A percentile compares a stretch with the other conserved stretches of the same genome.
These are phyloP conservation scores for Remorina albescens DNA, from an alignment of 2,797 vertebrate species.

Conservation along the genomic window DNA sequence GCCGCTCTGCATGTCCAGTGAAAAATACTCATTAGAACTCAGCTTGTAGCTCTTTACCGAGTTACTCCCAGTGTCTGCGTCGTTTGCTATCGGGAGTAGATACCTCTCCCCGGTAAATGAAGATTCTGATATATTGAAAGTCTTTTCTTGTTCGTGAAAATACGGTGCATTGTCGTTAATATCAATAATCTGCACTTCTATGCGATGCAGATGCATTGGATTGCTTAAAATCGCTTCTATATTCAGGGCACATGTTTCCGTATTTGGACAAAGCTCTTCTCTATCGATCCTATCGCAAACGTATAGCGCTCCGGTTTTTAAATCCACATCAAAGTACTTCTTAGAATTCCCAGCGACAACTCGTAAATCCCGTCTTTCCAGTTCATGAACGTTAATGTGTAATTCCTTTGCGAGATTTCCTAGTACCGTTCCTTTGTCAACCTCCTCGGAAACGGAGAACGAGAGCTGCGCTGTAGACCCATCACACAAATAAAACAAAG, in stretches of 20 bases:
- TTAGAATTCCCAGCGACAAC: conserved; percentile 73
- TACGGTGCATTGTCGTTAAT: conserved; percentile 79
- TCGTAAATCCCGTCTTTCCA: conserved; percentile 73
- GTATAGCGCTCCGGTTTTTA: conserved; percentile 72
- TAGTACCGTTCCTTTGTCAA: conserved; percentile 82
- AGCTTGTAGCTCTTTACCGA: conserved; percentile 85
- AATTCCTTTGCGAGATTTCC: conserved; percentile 84
- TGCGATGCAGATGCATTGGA: conserved; percentile 80
- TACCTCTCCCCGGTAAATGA: conserved; percentile 78
- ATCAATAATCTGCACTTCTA: conserved; percentile 82
- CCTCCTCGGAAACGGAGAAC: conserved; percentile 86
- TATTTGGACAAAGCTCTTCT: conserved; percentile 77
- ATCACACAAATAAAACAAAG: conserved; percentile 60
- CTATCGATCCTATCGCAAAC: conserved; percentile 81
- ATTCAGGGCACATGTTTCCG: conserved; percentile 76
- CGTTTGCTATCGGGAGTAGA: conserved; percentile 82
- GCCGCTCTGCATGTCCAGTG: conserved; percentile 74
- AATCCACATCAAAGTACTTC: conserved; percentile 80
- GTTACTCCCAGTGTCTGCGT: conserved; percentile 84
- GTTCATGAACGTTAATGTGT: conserved; percentile 65
- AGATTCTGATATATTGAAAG: conserved; percentile 82
- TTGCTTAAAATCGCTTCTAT: conserved; percentile 83
- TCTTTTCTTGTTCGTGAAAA: conserved; percentile 67
- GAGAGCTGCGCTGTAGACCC: conserved; percentile 74
- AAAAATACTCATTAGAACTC: conserved; percentile 81